Evolutionary conservation across 2,797 vertebrate genomes (phyloP).

Genomic region (Uromys caudimaculatus): DNA sequence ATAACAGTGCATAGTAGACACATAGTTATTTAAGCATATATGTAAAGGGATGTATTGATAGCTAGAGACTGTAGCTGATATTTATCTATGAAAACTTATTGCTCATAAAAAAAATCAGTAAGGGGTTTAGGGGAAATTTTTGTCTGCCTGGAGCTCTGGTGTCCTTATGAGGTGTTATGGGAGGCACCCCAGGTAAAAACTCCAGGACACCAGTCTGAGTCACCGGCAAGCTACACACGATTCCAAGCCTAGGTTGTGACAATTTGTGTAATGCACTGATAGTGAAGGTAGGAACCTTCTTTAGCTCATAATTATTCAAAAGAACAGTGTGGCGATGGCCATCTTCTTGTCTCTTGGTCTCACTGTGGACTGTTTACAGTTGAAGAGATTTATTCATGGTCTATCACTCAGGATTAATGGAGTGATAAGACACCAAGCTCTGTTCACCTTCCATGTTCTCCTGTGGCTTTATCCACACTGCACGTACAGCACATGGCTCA

Average conservation of each 20-base stretch:
- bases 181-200: neutral
- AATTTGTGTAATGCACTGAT: neutral
- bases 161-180: neutral
- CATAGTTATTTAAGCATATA: neutral
- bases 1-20: neutral
- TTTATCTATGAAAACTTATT: constrained; percentile 32
- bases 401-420: neutral
- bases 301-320: neutral
- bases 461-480: neutral
- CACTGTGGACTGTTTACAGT: neutral
- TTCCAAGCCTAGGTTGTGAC: neutral
- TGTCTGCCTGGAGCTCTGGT: neutral
- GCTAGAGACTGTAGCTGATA: neutral
- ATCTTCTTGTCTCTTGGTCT: neutral
- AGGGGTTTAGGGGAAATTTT: constrained; percentile 7
- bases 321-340: neutral
- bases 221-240: neutral
- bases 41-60: neutral
- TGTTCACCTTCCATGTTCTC: fast-evolving
- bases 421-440: neutral
- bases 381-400: neutral
- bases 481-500: neutral
- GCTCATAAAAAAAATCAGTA: neutral
- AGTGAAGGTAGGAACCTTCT: neutral
- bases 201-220: neutral